Base-by-base conservation (phyloP, 1,140 invertebrate species). In the Brachionus plicatilis region DNA sequence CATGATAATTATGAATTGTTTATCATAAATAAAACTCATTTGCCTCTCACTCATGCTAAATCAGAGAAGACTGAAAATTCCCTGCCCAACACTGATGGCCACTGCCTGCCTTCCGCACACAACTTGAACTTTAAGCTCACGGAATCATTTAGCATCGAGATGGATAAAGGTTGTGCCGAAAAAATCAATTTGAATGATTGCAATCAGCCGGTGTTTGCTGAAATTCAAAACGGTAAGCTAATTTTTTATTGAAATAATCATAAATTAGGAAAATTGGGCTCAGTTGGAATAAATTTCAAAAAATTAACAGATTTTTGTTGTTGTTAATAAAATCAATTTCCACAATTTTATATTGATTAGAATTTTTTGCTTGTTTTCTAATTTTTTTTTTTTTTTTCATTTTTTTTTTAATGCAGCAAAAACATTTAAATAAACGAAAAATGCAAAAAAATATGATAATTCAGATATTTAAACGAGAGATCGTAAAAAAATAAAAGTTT, bases 151-250 rank as follows among this genome's bases (percentile, higher is more conserved):
- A 72, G 8, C 14, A 20, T 72, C 14, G 68, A 72, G 17, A 43
- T 72, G 33, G 41, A 72, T 17, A 72, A 72, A 72, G 68, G 68
- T 72, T 72, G 43, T 72, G 5, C 17, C 17, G 4, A 43, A 41
- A 43, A 43, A 17, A 37, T 37, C n/a, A 70, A 70, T n/a, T 72
- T 41, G 20, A 72, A 72, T 43, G 24, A 72, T 43, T 43, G n/a
- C 33, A 33, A 43, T 72, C 68, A 72, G 37, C 12, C 68, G 68
- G 68, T 24, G 3, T 29, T 9, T 17, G 9, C 37, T 72, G 68
- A 72, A 72, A 72, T 72, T 72, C 68, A 72, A 72, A 72, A 72
- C 68, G 68, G 68, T 72, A 72, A 72, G 68, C 33, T 72, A 43
- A 41, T 72, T 72, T 72, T 43, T 43, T 37, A 7, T 37, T 37